A percentile compares a stretch with the other conserved stretches of the same genome.
Evolutionary conservation across 2,113 vertebrate species (phyloP).

Genomic region (Etheostoma spectabile): DNA sequence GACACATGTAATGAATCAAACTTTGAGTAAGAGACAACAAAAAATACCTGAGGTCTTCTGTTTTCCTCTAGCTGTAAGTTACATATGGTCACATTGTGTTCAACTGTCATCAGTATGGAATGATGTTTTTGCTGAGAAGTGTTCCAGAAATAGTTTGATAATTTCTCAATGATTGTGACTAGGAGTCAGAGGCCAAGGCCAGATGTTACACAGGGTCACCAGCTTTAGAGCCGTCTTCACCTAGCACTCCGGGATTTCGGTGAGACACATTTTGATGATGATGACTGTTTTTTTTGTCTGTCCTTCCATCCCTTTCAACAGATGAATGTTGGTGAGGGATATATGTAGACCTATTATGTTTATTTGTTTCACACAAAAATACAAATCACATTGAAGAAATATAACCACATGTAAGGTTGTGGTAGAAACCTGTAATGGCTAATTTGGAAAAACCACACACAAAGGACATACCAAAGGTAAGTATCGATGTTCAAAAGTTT

Average conservation of each 20-base stretch:
- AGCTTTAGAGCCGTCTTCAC: conserved; percentile 27
- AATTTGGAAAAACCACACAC: too few relatives aligned
- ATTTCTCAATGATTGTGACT: conserved; percentile 21
- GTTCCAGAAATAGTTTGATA: not conserved
- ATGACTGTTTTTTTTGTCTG: not conserved
- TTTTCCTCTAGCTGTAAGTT: not conserved
- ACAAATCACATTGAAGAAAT: too few relatives aligned
- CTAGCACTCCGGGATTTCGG: conserved; percentile 47
- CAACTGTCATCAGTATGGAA: not conserved
- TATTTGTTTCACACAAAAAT: too few relatives aligned
- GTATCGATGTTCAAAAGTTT: too few relatives aligned
- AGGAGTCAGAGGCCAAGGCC: conserved; percentile 53
- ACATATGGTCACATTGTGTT: conserved; percentile 14
- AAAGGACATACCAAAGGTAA: too few relatives aligned
- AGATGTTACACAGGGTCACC: conserved; percentile 16
- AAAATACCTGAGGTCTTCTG: conserved; percentile 18
- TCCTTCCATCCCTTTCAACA: not conserved
- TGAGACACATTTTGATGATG: conserved; percentile 44
- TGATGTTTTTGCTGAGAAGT: not conserved
- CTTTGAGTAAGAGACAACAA: not conserved
- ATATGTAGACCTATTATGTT: not conserved
- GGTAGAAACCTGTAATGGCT: too few relatives aligned
- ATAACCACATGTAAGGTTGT: too few relatives aligned
- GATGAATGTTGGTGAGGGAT: not conserved
- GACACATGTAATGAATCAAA: conserved; percentile 29